These are phyloP conservation scores for Monodelphis domestica DNA, from an alignment of 2,797 vertebrate species.

Conservation along the genomic window DNA sequence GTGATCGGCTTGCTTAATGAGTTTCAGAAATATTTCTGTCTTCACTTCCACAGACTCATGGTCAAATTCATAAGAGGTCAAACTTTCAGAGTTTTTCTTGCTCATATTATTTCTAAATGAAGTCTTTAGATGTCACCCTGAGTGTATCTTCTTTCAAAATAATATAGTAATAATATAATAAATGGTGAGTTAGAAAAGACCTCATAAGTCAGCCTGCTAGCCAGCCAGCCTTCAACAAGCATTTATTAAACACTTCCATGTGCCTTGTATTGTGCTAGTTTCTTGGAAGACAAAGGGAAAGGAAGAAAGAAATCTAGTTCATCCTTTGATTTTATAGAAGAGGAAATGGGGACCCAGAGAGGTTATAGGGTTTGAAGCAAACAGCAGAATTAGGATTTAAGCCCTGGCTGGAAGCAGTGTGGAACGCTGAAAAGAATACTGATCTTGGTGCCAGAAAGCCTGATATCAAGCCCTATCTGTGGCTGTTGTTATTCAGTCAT, in stretches of 20 bases:
- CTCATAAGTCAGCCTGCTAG: background rate
- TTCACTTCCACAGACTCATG: conserved; percentile 24
- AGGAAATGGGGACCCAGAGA: background rate
- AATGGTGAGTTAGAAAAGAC: background rate
- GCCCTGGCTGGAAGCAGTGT: background rate
- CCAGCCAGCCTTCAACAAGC: background rate
- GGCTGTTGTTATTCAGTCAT: background rate
- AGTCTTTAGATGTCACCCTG: conserved; percentile 61
- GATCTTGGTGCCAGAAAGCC: background rate
- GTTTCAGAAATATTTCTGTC: conserved; percentile 62
- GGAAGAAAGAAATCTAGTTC: background rate
- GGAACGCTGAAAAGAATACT: background rate
- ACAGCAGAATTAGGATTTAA: background rate
- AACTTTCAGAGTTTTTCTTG: conserved; percentile 47
- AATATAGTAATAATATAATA: background rate
- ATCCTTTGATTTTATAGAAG: background rate
- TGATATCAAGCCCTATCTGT: background rate
- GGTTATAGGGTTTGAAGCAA: background rate
- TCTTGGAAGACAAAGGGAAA: background rate
- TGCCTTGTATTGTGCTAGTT: background rate
- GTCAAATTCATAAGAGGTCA: conserved; percentile 60
- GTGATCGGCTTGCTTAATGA: conserved; percentile 57
- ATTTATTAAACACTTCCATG: background rate
- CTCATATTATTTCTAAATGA: conserved; percentile 67
- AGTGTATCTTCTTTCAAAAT: conserved; percentile 48